phyloP scores from a whole-genome alignment of 2,888 invertebrate species.

The Peribatodes rhomboidaria region DNA sequence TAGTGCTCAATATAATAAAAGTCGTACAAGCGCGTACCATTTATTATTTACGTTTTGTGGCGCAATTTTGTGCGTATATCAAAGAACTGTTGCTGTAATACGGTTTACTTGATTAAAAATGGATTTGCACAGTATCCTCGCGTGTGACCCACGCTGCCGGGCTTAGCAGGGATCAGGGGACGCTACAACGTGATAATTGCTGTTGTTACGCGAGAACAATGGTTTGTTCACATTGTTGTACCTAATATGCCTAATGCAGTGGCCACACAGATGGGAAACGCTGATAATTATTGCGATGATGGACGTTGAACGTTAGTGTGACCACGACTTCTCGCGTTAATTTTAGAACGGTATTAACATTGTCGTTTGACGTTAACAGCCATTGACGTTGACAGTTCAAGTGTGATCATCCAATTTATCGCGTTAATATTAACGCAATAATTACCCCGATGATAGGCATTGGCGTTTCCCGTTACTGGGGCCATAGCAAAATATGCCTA shows the following conservation, averaged over 20 bases:
- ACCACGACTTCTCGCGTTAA: too few species aligned
- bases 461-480: too few species aligned
- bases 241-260: background rate
- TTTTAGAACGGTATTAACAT: too few species aligned
- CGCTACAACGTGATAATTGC: slow-evolving; percentile 43
- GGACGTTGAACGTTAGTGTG: too few species aligned
- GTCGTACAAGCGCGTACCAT: slow-evolving; percentile 23
- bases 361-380: too few species aligned
- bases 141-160: slow-evolving; percentile 22
- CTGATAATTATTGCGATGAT: too few species aligned
- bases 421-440: too few species aligned
- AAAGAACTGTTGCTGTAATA: slow-evolving; percentile 43
- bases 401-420: too few species aligned
- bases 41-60: slow-evolving; percentile 44
- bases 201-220: slow-evolving; percentile 24
- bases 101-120: slow-evolving; percentile 50
- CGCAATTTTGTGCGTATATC: slow-evolving; percentile 40
- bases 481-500: too few species aligned
- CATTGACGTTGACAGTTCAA: too few species aligned
- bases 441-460: too few species aligned
- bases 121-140: slow-evolving; percentile 36
- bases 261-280: too few species aligned
- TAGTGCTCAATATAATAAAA: slow-evolving; percentile 30
- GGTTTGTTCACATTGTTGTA: slow-evolving; percentile 6
- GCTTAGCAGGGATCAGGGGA: slow-evolving; percentile 35